Conservation (phyloP, 2,797 vertebrate species). For the Neosalanx taihuensis region DNA sequence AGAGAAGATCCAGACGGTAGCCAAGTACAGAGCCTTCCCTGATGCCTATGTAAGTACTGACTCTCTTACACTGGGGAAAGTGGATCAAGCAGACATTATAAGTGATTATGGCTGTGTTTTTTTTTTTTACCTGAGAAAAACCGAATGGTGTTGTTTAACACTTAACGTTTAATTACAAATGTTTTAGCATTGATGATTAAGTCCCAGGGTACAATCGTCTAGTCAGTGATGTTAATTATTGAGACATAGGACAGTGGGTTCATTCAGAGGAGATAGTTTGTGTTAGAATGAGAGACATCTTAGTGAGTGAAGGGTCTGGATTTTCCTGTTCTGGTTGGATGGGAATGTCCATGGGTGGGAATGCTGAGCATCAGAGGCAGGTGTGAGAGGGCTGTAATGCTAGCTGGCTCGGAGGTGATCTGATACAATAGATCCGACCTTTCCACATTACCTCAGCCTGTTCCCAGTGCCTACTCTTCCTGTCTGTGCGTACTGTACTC, state of each 20-base stretch:
- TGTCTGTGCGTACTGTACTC: background rate
- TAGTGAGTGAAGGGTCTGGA: background rate
- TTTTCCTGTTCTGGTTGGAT: conserved; percentile 14
- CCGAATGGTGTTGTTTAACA: too few species aligned
- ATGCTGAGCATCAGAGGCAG: background rate
- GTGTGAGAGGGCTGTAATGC: conserved; percentile 32
- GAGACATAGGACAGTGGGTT: too few species aligned
- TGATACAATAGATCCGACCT: conserved; percentile 21
- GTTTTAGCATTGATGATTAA: too few species aligned
- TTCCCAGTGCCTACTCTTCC: conserved; percentile 7
- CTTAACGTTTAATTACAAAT: too few species aligned
- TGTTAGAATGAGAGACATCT: background rate
- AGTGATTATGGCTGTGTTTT: too few species aligned
- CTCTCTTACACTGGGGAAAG: background rate
- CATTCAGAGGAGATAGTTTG: background rate
- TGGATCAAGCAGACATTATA: too few species aligned
- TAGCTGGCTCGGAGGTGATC: conserved; percentile 9
- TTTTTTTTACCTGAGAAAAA: too few species aligned
- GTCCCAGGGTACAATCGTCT: too few species aligned
- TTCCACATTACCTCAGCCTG: conserved; percentile 30
- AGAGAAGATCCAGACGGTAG: conserved; percentile 30
- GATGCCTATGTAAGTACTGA: conserved; percentile 77
- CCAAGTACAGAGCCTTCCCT: conserved; percentile 75
- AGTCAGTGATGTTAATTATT: too few species aligned
- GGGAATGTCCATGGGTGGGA: background rate